phyloP scores from a whole-genome alignment of 1,140 invertebrate species.

The Camponotus pennsylvanicus region DNA sequence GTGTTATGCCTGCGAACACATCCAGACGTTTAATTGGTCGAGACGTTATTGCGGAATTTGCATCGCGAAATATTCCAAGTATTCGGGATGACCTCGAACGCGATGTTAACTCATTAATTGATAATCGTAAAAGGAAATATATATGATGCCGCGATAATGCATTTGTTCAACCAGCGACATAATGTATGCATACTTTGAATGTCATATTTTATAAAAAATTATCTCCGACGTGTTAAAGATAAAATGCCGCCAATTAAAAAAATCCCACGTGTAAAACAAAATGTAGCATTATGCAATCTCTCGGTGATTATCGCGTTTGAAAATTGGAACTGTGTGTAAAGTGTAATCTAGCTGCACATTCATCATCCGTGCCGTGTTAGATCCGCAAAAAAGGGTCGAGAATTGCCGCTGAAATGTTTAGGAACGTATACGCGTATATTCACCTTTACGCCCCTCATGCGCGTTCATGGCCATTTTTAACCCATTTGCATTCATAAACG shows the following conservation, averaged over 20 bases:
- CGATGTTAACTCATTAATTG: not conserved
- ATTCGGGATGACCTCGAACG: constrained; percentile 3
- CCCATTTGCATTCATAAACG: constrained; percentile 61
- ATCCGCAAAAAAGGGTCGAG: constrained; percentile 39
- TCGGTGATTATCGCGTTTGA: constrained; percentile 2
- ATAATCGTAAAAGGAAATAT: not conserved
- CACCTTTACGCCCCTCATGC: constrained; percentile 57
- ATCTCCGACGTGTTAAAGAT: not conserved
- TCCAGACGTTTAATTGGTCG: constrained; percentile 20
- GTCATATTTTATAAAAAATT: not conserved
- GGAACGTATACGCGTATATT: constrained; percentile 54
- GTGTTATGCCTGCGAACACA: not conserved
- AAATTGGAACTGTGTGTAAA: constrained; percentile 23
- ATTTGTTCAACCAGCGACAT: not conserved
- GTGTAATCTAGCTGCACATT: constrained; percentile 41
- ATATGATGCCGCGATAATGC: not conserved
- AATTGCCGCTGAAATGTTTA: constrained; percentile 44
- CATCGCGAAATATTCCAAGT: not conserved
- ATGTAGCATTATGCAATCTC: not conserved
- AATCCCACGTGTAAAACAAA: not conserved
- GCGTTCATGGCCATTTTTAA: constrained; percentile 62
- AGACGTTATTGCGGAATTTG: constrained; percentile 30
- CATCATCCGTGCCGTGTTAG: constrained; percentile 48
- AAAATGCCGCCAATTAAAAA: not conserved
- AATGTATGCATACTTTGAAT: not conserved